phyloP scores from a whole-genome alignment of 2,888 invertebrate genomes.

The Diaprepes abbreviatus region DNA sequence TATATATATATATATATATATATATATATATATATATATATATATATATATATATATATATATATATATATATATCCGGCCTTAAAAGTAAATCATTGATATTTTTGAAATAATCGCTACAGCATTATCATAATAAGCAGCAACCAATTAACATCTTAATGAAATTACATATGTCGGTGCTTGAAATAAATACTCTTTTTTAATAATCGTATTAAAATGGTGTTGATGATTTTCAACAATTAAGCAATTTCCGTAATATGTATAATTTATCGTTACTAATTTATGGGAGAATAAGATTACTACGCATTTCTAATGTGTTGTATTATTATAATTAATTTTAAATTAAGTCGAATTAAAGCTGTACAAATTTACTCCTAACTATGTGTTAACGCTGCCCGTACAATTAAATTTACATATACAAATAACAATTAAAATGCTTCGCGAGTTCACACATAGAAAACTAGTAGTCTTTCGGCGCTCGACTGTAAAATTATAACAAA shows the following conservation, averaged over 20 bases:
- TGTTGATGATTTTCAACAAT: constrained; percentile 42
- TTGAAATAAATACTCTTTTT: constrained; percentile 55
- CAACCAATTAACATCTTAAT: constrained; percentile 59
- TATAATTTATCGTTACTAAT: constrained; percentile 60
- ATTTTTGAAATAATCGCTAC: too few species aligned
- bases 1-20: too few species aligned
- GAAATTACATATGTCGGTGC: constrained; percentile 59
- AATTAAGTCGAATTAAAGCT: constrained; percentile 40
- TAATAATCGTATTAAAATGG: constrained; percentile 28
- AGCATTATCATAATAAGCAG: too few species aligned
- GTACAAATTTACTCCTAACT: constrained; percentile 32
- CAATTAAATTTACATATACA: constrained; percentile 40
- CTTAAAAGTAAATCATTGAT: too few species aligned
- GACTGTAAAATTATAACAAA: constrained; percentile 42
- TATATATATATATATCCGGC: too few species aligned
- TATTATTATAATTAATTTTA: constrained; percentile 46
- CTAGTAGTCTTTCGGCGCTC: constrained; percentile 34
- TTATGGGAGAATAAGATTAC: constrained; percentile 51
- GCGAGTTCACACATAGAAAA: constrained; percentile 39
- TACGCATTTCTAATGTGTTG: constrained; percentile 42
- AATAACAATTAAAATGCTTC: constrained; percentile 34
- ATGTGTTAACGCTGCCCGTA: constrained; percentile 27
- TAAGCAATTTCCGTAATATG: constrained; percentile 52
- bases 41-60: too few species aligned
- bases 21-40: too few species aligned